phyloP scores from a whole-genome alignment of 2,113 vertebrate species.

The Oreochromis tanganicae region DNA sequence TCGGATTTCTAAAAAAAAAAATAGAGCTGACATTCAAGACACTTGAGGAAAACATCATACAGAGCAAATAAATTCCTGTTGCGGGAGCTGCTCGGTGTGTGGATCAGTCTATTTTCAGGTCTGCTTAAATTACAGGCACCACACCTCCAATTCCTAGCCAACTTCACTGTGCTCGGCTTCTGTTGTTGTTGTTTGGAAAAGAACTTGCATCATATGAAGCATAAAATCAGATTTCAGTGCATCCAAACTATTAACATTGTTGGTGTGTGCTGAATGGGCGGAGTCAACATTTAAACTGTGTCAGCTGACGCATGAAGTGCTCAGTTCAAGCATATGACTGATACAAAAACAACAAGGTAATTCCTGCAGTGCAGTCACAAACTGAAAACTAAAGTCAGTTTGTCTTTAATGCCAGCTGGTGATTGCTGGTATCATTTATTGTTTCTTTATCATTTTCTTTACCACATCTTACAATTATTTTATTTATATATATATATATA shows the following conservation, averaged over 20 bases:
- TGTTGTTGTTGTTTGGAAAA: not conserved
- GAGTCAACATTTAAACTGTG: not conserved
- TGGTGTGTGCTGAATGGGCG: not conserved
- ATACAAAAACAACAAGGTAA: not conserved
- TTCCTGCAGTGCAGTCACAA: not conserved
- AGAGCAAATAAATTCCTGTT: not conserved
- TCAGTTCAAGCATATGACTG: not conserved
- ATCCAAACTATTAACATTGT: not conserved
- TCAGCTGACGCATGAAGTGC: not conserved
- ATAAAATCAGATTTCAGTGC: not conserved
- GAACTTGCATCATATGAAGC: not conserved
- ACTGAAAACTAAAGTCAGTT: not conserved
- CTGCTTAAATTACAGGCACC: not conserved
- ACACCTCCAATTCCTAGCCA: not conserved
- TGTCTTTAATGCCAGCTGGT: not conserved
- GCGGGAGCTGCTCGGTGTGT: not conserved
- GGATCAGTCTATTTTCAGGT: not conserved
- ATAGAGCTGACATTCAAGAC: too few species aligned
- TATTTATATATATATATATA: not conserved
- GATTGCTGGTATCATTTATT: not conserved
- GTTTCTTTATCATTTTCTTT: not conserved
- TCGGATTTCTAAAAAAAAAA: too few species aligned
- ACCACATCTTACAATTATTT: not conserved
- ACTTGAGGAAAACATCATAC: not conserved
- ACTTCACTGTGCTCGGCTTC: not conserved